Conservation (phyloP, 2,113 vertebrate species). For the Cryptotis parvus region DNA sequence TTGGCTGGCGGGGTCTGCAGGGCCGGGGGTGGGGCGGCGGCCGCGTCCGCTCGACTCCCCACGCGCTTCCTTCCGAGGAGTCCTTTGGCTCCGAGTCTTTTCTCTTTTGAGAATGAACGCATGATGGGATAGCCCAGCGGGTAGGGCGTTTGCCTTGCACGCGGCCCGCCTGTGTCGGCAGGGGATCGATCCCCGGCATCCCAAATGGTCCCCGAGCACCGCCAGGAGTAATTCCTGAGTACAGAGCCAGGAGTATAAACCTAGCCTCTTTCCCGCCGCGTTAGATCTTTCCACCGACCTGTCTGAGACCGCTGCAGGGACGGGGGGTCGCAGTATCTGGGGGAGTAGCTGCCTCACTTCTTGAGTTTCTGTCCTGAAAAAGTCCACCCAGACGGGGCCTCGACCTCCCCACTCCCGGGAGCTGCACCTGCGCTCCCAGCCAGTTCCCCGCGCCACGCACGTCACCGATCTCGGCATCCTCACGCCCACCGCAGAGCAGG, state of each 20-base stretch:
- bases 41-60: neutral
- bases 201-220: too few relatives aligned
- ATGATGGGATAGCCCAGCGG: too few relatives aligned
- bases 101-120: conserved; percentile 87
- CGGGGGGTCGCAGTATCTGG: neutral
- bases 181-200: too few relatives aligned
- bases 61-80: conserved; percentile 77
- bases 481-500: too few relatives aligned
- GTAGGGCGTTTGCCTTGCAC: too few relatives aligned
- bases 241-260: too few relatives aligned
- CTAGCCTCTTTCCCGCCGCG: neutral
- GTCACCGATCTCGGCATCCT: neutral
- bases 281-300: neutral
- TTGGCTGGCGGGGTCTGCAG: conserved; percentile 88
- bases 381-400: accelerated
- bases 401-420: too few relatives aligned
- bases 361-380: too few relatives aligned
- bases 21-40: conserved; percentile 59
- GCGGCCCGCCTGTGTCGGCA: too few relatives aligned
- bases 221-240: too few relatives aligned
- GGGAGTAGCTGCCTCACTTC: too few relatives aligned
- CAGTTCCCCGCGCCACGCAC: neutral
- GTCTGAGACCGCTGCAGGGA: neutral
- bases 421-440: accelerated
- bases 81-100: conserved; percentile 45